These are phyloP conservation scores for Etia nguti DNA, from an alignment of 2,113 vertebrate genomes.

Conservation along the genomic window DNA sequence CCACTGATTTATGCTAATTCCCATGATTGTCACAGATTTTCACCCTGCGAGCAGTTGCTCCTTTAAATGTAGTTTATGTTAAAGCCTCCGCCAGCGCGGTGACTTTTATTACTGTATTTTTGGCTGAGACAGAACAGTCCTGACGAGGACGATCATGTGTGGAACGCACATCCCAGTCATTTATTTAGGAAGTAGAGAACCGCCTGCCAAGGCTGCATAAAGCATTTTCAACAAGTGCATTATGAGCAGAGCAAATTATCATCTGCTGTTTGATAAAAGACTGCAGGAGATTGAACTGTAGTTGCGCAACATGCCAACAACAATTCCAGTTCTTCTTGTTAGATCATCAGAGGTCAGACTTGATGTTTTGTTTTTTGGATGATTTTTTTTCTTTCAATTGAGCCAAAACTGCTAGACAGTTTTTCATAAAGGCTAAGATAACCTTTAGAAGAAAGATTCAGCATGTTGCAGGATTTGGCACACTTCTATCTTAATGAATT, in stretches of 20 bases:
- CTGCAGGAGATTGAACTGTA: background rate
- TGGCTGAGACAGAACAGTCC: background rate
- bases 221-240: conserved; percentile 29
- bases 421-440: background rate
- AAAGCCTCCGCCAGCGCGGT: background rate
- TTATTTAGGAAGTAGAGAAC: background rate
- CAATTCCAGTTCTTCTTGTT: background rate
- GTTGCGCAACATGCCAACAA: background rate
- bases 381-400: background rate
- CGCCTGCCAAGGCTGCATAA: background rate
- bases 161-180: conserved; percentile 14
- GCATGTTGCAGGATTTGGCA: background rate
- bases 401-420: background rate
- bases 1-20: conserved; percentile 9
- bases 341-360: background rate
- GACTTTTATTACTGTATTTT: background rate
- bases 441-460: background rate
- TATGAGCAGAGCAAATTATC: conserved; percentile 6
- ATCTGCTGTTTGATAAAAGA: conserved; percentile 16
- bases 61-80: background rate
- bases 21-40: conserved; percentile 11
- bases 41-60: background rate
- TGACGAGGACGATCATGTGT: background rate
- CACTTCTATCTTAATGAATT: background rate
- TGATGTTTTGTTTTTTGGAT: background rate